Conservation (phyloP, 1,140 invertebrate genomes). For the Sesamia nonagrioides region DNA sequence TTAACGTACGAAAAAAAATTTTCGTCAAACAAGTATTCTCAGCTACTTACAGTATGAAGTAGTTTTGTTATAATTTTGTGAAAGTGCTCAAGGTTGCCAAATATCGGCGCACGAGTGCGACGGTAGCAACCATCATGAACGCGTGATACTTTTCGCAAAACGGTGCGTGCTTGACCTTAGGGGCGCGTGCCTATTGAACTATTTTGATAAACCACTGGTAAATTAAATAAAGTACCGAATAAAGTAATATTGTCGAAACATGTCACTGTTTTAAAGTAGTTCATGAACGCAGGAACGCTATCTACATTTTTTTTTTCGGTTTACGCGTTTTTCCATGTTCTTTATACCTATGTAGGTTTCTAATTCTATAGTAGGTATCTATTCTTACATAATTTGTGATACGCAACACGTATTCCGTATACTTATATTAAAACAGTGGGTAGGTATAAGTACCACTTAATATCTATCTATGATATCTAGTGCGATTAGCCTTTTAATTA, state of each 20-base stretch:
- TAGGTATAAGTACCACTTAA: too few species aligned
- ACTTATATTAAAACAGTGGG: too few species aligned
- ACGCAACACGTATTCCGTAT: too few species aligned
- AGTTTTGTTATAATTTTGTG: constrained; percentile 44
- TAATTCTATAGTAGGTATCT: too few species aligned
- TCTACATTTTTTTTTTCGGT: neutral
- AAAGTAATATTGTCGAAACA: constrained; percentile 17
- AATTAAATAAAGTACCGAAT: constrained; percentile 38
- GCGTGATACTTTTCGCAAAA: constrained; percentile 49
- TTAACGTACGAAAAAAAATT: neutral
- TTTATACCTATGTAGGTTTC: too few species aligned
- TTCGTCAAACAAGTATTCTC: constrained; percentile 19
- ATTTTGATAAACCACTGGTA: constrained; percentile 44
- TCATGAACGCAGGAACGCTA: constrained; percentile 12
- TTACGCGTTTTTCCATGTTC: too few species aligned
- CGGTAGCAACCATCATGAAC: constrained; percentile 28
- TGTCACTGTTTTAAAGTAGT: constrained; percentile 35
- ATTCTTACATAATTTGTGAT: too few species aligned
- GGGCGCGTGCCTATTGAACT: constrained; percentile 43
- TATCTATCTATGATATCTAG: too few species aligned
- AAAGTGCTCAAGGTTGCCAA: constrained; percentile 55
- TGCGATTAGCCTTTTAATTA: too few species aligned
- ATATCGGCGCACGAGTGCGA: constrained; percentile 38
- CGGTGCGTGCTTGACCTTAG: constrained; percentile 51
- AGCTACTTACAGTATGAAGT: constrained; percentile 27